These are phyloP conservation scores for Cyclophora albipunctata DNA, from an alignment of 2,888 invertebrate genomes.

Conservation along the genomic window DNA sequence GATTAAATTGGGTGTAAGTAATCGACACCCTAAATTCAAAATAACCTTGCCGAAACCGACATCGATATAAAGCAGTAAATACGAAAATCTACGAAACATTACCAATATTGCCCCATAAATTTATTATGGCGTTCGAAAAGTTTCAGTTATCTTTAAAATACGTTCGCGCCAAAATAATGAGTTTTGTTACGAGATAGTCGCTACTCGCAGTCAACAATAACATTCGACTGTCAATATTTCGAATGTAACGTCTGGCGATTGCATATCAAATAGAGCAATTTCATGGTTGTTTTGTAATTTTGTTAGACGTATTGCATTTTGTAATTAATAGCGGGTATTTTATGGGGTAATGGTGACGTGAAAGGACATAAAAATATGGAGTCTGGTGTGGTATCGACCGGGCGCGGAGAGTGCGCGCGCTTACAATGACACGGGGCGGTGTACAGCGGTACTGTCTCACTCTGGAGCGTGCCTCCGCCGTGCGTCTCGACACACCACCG, in stretches of 20 bases:
- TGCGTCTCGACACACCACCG: conserved; percentile 18
- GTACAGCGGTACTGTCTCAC: background rate
- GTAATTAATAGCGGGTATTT: conserved; percentile 52
- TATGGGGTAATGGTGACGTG: conserved; percentile 60
- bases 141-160: background rate
- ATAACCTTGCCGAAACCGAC: no score
- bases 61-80: no score
- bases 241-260: no score
- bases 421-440: conserved; percentile 19
- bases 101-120: no score
- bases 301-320: conserved; percentile 24
- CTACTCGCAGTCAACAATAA: background rate
- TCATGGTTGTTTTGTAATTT: background rate
- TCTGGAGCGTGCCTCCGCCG: no score
- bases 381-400: conserved; percentile 72
- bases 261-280: background rate
- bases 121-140: no score
- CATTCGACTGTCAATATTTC: no score
- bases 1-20: no score
- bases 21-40: no score
- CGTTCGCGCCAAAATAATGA: conserved; percentile 20
- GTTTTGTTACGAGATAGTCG: conserved; percentile 1
- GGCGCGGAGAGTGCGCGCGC: conserved; percentile 57
- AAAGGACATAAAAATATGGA: conserved; percentile 71
- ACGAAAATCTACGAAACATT: no score